Base-by-base conservation (phyloP, 2,113 vertebrate genomes). In the Cyanocitta stelleri region DNA sequence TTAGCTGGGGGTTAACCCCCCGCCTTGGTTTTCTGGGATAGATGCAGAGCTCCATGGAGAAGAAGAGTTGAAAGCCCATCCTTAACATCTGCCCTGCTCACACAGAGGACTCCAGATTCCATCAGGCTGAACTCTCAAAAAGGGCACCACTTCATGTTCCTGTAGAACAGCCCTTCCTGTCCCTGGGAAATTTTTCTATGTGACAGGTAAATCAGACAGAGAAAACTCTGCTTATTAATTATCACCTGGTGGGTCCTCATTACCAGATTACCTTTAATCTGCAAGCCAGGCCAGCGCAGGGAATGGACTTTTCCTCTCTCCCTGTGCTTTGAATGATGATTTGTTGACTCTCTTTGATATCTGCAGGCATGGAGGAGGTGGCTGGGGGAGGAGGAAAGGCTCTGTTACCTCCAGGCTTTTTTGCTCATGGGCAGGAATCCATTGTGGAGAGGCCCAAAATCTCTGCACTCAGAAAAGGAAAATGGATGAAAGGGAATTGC, bases 281-380 rank as follows among this genome's bases (percentile, higher is more conserved):
- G 37, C 39, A 13, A 85, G 27, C 51, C 78, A 93, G 46, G 22
- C 46, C 41, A 74, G 69, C 3, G 0, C 12, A 18, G 41, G 24
- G 58, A 76, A 64, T 0, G 1, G 4, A n/a, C 10, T 18, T 75
- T 37, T 2, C 9, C 3, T 20, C n/a, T 32, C 4, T 19, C 27
- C 27, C n/a, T 43, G 19, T 66, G 62, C 29, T 79, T 41, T 54
- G 54, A 64, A 46, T 66, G 67, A 37, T 52, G 77, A 87, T 89
- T 91, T 89, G 19, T 66, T 93, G 78, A 19, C 46, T 91, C 54
- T 52, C 61, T 85, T n/a, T 87, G 62, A 27, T 87, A 87, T 7
- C 64, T 61, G 27, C 35, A 64, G 59, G 35, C 5, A 0, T 32
- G n/a, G 17, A 87, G 76, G 56, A 81, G 76, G 44, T 43, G 44